Evolutionary conservation across 2,888 invertebrate species (phyloP), one percentile per base, ranked within the genome.

Genomic region (Drosophila tanythrix): DNA sequence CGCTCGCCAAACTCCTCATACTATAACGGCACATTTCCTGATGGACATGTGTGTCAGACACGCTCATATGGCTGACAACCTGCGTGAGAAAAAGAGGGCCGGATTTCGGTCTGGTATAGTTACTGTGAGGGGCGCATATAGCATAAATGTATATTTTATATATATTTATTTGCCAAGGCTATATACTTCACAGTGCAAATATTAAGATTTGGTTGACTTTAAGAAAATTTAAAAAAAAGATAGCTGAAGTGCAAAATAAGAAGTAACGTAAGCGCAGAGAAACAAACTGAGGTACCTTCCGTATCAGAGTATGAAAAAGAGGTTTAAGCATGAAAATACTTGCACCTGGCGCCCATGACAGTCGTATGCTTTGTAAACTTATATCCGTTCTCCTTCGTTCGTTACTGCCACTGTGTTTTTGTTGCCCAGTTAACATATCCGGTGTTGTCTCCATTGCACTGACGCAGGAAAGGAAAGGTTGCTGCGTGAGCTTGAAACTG

Each of bases 381-480:
- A 21, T 33, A 21, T 46, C 18, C 48, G 21, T 8, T 13, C 11
- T 27, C 48, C 15, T 15, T 18, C 29, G 29, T 29, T 29, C 29
- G n/a, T 33, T 33, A 21, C 21, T 33, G 21, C 52, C 15, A 21
- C 48, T 53, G 31, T 31, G 15, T 35, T 8, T 25, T 13, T 60
- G 53, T 25, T 66, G 25, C 36, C 50, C 11, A 25, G 70, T 48
- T 50, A 43, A 52, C 38, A 57, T 38, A 57, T 61, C 60, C 66
- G 51, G 38, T 57, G 33, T 36, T 59, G 72, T 51, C 51, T 51
- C 66, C 36, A 48, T 74, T 74, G 11, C 60, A 57, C 60, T 71
- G 48, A 55, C 48, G 43, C 33, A 35, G 33, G 18, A 36, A 27
- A 43, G 38, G 50, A 50, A 46, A 31, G 50, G n/a, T 59, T 65